Percentiles rank a stretch among this genome's conserved stretches.
These are phyloP conservation scores for Melolontha melolontha DNA, from an alignment of 2,888 invertebrate species.

Conservation along the genomic window DNA sequence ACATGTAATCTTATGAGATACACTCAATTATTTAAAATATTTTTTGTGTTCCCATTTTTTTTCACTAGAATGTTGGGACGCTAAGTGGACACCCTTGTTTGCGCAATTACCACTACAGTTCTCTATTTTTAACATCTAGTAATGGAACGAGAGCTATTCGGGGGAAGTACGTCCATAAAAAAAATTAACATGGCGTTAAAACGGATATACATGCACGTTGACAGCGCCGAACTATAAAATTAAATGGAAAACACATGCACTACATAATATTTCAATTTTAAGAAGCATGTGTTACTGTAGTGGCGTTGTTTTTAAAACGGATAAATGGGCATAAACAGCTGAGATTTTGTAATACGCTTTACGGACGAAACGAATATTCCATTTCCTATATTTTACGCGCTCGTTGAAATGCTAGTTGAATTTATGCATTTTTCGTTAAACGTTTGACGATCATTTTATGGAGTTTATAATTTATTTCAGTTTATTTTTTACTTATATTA, in stretches of 20 bases:
- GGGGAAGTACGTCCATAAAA: not conserved
- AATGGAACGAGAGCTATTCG: constrained; percentile 12
- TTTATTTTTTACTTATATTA: no score
- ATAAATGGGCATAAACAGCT: constrained; percentile 22
- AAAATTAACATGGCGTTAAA: constrained; percentile 17
- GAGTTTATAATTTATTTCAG: no score
- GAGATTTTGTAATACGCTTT: constrained; percentile 10
- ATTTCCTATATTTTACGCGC: not conserved
- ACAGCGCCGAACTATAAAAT: constrained; percentile 28
- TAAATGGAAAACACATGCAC: constrained; percentile 28
- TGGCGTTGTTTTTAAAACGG: constrained; percentile 10
- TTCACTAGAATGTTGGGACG: no score
- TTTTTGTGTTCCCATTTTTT: not conserved
- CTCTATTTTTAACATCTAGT: constrained; percentile 13
- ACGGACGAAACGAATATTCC: not conserved
- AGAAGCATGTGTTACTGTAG: constrained; percentile 15
- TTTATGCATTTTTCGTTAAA: no score
- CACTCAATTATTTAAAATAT: not conserved
- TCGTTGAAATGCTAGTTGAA: no score
- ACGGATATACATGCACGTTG: constrained; percentile 26
- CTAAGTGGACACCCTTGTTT: no score
- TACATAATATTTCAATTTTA: constrained; percentile 33
- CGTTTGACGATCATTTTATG: no score
- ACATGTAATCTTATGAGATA: no score
- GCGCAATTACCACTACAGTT: not conserved